A percentile compares a stretch with the other conserved stretches of the same genome.
Evolutionary conservation across 2,797 vertebrate species (phyloP).

Genomic region (Hoplostethus mediterraneus): DNA sequence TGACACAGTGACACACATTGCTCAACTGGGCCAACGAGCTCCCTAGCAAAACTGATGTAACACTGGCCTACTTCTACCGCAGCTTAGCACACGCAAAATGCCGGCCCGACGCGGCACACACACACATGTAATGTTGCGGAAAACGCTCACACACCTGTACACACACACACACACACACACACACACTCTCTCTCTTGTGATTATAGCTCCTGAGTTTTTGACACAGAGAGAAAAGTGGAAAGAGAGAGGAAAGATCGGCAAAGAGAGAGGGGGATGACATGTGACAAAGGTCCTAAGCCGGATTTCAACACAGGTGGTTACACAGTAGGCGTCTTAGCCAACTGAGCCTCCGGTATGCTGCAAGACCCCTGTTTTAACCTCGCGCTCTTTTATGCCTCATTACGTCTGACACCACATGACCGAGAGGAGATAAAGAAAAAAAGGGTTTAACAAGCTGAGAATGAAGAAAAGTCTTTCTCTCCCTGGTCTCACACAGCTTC

Average conservation of each 20-base stretch:
- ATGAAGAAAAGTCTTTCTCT: not conserved
- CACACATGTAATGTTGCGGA: not conserved
- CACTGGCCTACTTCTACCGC: constrained; percentile 74
- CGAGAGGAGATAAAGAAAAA: not conserved
- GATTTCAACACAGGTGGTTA: too few species aligned
- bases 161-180: not conserved
- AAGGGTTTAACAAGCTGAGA: not conserved
- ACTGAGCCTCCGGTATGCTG: too few species aligned
- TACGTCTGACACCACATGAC: constrained; percentile 21
- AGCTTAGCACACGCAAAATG: constrained; percentile 14
- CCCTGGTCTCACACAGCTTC: constrained; percentile 1
- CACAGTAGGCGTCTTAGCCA: too few species aligned
- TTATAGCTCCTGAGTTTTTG: not conserved
- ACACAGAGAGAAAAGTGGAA: too few species aligned
- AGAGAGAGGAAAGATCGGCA: too few species aligned
- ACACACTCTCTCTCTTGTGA: not conserved
- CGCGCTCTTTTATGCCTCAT: not conserved
- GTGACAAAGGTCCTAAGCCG: too few species aligned
- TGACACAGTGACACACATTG: constrained; percentile 81
- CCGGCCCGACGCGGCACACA: constrained; percentile 11
- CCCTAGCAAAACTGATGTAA: constrained; percentile 75
- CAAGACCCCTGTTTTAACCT: not conserved
- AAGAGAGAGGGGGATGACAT: too few species aligned
- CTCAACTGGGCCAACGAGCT: constrained; percentile 42
- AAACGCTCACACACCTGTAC: not conserved